Base-by-base conservation (phyloP, 2,888 invertebrate species). In the Eupithecia centaureata region DNA sequence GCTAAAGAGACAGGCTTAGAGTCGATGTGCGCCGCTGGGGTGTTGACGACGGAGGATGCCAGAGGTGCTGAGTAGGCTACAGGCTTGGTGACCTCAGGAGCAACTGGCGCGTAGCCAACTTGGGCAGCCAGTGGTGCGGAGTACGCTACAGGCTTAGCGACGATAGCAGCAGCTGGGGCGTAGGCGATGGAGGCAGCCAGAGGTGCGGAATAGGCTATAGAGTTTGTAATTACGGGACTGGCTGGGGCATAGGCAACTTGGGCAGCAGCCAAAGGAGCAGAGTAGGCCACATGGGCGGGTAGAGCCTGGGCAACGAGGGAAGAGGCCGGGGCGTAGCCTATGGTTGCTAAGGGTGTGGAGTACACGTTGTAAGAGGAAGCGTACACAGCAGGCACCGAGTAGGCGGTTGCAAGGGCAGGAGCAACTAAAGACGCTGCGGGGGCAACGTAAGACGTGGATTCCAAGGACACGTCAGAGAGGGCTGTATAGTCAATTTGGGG, bases 401-500 rank as follows among this genome's bases (percentile, higher is more conserved):
- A 52, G 51, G 51, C 12, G 51, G 51, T 52, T 4, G 51, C 25
- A 15, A 52, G 25, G 5, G 52, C 65, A 33, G 66, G 66, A 12
- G 52, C 66, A 10, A 62, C 58, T 38, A 62, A 66, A 10, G 66
- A 58, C 15, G 56, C 62, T 25, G 28, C 61, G 10, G 54, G 65
- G 13, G 64, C 64, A 1, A 64, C 58, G 52, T 59, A 67, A 1
- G 66, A 68, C 2, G 63, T 59, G 27, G 62, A 30, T 15, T 52
- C 38, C 52, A 59, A 59, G 5, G 63, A 58, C 12, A 51, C 27
- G 5, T 57, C 59, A 15, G 68, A 62, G 60, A 51, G 30, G 7
- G 60, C 42, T 25, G 63, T 30, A 38, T 68, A 65, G 33, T 30
- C 27, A 22, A 68, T 38, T n/a, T 58, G 56, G n/a, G 73, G 64